Conservation (phyloP, 1,140 invertebrate species). For the Drosophila saltans region DNA sequence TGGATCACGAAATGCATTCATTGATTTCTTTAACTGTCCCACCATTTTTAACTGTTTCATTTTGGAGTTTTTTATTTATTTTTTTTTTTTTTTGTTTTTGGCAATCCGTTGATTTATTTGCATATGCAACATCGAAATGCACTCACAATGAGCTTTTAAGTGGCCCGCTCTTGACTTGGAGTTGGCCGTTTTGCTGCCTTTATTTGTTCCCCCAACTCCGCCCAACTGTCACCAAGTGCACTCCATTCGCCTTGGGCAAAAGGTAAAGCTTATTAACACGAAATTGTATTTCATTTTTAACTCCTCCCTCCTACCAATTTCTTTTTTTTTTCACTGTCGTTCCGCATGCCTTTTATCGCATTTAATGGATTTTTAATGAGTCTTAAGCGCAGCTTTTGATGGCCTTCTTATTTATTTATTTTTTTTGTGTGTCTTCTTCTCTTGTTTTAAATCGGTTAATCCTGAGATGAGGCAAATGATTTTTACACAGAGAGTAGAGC, state of each 20-base stretch:
- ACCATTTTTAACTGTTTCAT: conserved; percentile 28
- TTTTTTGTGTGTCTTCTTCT: too few relatives aligned
- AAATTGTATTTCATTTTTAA: conserved; percentile 45
- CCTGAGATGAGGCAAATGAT: conserved; percentile 39
- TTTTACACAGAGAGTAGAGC: not conserved
- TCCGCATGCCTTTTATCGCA: conserved; percentile 47
- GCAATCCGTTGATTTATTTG: conserved; percentile 68
- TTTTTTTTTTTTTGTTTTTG: conserved; percentile 25
- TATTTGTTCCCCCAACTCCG: conserved; percentile 18
- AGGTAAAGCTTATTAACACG: conserved; percentile 75
- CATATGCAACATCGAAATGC: conserved; percentile 80
- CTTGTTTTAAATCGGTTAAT: conserved; percentile 65
- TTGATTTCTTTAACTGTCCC: conserved; percentile 21
- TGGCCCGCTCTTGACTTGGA: conserved; percentile 56
- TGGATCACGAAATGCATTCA: conserved; percentile 36
- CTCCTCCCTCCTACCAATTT: conserved; percentile 24
- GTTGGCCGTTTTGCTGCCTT: conserved; percentile 17
- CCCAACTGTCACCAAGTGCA: conserved; percentile 71
- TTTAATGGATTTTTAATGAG: conserved; percentile 82
- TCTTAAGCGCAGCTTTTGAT: conserved; percentile 69
- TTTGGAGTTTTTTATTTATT: conserved; percentile 3
- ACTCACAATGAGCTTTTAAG: conserved; percentile 79
- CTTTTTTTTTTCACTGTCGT: conserved; percentile 15
- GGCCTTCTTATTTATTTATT: conserved; percentile 34
- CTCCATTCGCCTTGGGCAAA: conserved; percentile 53